Conservation (phyloP, 2,797 vertebrate species). For the Hippoglossus hippoglossus region DNA sequence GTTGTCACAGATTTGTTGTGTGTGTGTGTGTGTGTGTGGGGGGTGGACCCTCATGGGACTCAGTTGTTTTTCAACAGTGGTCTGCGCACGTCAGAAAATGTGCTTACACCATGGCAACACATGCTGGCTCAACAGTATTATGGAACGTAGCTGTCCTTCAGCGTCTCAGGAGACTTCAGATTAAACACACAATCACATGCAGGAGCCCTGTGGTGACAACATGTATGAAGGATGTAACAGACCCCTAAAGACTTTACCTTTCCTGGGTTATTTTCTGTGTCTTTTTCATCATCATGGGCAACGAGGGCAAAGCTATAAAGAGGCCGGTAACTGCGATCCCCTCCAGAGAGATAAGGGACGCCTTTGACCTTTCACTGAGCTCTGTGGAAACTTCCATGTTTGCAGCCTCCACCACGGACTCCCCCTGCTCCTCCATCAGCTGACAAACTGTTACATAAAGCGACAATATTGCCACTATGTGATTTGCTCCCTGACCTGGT, state of each 20-base stretch:
- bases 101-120: slow-evolving; percentile 79
- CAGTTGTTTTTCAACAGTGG: slow-evolving; percentile 75
- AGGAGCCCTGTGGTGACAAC: slow-evolving; percentile 45
- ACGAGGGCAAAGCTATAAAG: slow-evolving; percentile 43
- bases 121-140: slow-evolving; percentile 83
- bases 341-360: slow-evolving; percentile 42
- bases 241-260: slow-evolving; percentile 37
- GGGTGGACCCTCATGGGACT: slow-evolving; percentile 60
- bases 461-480: slow-evolving; percentile 21
- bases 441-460: slow-evolving; percentile 51
- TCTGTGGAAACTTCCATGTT: slow-evolving; percentile 53
- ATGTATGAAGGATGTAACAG: slow-evolving; percentile 48
- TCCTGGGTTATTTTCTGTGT: slow-evolving; percentile 36
- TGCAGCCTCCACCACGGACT: slow-evolving; percentile 38
- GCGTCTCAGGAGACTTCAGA: slow-evolving; percentile 64
- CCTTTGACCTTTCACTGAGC: slow-evolving; percentile 55
- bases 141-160: slow-evolving; percentile 75
- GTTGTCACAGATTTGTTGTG: slow-evolving; percentile 44
- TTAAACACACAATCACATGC: slow-evolving; percentile 69
- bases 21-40: slow-evolving; percentile 1
- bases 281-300: slow-evolving; percentile 45
- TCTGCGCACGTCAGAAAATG: slow-evolving; percentile 75
- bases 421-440: slow-evolving; percentile 36
- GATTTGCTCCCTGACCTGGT: slow-evolving; percentile 26
- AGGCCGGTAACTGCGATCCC: slow-evolving; percentile 38